These are phyloP conservation scores for Formicarius rufipectus DNA, from an alignment of 2,113 vertebrate genomes.

Conservation along the genomic window DNA sequence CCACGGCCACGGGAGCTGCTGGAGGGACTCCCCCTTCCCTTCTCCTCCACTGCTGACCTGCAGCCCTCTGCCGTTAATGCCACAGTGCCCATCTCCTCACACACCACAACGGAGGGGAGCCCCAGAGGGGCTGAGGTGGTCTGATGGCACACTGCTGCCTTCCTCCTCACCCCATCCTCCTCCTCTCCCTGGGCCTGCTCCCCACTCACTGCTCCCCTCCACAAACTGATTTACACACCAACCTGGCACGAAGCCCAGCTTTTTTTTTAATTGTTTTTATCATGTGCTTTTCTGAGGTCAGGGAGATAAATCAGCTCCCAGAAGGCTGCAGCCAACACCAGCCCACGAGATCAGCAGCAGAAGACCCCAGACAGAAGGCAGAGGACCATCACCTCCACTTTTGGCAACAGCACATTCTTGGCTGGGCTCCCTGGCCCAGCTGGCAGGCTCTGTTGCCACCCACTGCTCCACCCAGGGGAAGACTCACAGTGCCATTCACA, in stretches of 20 bases:
- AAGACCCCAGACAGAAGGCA: conserved; percentile 1
- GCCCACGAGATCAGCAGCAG: neutral
- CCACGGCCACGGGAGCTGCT: rapidly evolving
- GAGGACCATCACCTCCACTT: neutral
- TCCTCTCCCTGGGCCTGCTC: neutral
- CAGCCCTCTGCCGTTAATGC: neutral
- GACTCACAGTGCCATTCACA: neutral
- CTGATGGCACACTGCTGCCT: neutral
- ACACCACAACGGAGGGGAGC: rapidly evolving
- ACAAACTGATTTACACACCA: neutral
- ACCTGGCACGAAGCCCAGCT: neutral
- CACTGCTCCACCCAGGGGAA: neutral
- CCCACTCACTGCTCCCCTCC: neutral
- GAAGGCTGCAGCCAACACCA: neutral
- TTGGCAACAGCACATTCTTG: neutral
- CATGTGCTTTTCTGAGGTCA: neutral
- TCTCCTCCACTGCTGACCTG: neutral
- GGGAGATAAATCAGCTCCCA: neutral
- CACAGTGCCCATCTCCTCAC: neutral
- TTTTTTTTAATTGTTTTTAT: neutral
- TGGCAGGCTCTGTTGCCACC: neutral
- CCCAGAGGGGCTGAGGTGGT: neutral
- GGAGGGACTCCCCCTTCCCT: neutral
- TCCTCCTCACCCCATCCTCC: neutral
- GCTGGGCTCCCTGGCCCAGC: neutral